These are phyloP conservation scores for Shinisaurus crocodilurus DNA, from an alignment of 2,113 vertebrate genomes.

Conservation along the genomic window DNA sequence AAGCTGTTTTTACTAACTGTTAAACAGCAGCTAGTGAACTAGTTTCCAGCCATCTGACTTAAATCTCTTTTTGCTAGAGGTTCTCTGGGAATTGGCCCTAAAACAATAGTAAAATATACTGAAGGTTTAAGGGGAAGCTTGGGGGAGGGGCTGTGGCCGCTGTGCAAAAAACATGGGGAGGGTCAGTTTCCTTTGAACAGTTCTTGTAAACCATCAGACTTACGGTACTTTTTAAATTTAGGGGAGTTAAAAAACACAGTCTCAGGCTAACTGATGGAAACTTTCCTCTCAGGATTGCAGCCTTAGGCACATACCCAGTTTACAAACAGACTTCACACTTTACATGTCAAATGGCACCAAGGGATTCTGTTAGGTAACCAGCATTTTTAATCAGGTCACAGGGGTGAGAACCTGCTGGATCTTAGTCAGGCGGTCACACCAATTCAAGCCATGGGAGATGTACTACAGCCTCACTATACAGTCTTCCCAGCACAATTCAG, in stretches of 20 bases:
- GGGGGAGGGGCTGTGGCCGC: background rate
- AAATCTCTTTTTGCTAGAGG: background rate
- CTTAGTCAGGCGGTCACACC: too few relatives aligned
- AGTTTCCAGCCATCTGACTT: background rate
- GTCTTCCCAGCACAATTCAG: too few relatives aligned
- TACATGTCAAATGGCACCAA: background rate
- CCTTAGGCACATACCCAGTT: background rate
- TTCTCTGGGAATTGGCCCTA: background rate
- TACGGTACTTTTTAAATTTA: background rate
- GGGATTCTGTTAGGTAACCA: background rate
- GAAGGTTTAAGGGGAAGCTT: background rate
- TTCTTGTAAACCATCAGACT: background rate
- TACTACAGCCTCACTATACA: too few relatives aligned
- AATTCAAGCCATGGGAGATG: too few relatives aligned
- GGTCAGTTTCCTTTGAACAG: background rate
- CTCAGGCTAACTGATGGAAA: background rate
- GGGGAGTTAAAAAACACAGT: background rate
- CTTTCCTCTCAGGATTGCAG: background rate
- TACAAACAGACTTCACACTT: background rate
- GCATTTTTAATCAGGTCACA: background rate
- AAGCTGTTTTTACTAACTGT: background rate
- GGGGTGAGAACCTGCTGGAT: too few relatives aligned
- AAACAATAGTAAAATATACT: background rate
- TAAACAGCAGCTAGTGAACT: background rate
- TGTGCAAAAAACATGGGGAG: background rate